These are phyloP conservation scores for Leucoptera coffeella DNA, from an alignment of 2,888 invertebrate species.

Conservation along the genomic window DNA sequence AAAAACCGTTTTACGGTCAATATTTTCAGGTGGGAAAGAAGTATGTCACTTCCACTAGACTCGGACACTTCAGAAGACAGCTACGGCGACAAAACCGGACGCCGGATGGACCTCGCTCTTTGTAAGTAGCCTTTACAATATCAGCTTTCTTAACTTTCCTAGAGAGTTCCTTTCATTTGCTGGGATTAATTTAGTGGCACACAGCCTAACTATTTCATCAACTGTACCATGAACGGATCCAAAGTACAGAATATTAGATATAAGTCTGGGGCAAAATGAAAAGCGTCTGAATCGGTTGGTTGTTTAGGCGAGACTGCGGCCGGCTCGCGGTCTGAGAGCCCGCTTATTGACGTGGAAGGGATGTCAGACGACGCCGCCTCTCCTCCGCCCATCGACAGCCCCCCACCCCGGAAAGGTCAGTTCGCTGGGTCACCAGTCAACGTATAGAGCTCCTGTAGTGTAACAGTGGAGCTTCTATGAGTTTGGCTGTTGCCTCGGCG, in stretches of 20 bases:
- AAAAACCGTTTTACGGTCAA: too few relatives aligned
- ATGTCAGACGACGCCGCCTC: constrained; percentile 55
- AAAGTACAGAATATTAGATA: too few relatives aligned
- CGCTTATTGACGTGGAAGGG: constrained; percentile 63
- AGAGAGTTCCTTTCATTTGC: constrained; percentile 45
- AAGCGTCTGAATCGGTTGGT: constrained; percentile 5
- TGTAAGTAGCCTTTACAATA: constrained; percentile 57
- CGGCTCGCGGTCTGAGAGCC: constrained; percentile 54
- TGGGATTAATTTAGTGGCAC: constrained; percentile 44
- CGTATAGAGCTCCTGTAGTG: constrained; percentile 25
- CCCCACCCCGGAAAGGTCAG: constrained; percentile 54
- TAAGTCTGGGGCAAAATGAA: too few relatives aligned
- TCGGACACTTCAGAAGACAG: constrained; percentile 39
- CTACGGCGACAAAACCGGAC: constrained; percentile 42
- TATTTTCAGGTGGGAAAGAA: constrained; percentile 63
- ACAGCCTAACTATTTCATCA: too few relatives aligned
- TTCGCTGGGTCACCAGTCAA: constrained; percentile 24
- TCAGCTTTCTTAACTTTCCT: constrained; percentile 13
- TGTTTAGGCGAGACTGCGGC: constrained; percentile 60
- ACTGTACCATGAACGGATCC: too few relatives aligned
- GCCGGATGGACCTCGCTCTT: constrained; percentile 79
- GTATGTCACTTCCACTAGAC: constrained; percentile 62
- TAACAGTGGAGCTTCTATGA: constrained; percentile 20
- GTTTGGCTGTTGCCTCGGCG: constrained; percentile 38
- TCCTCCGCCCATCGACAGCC: constrained; percentile 21